Conservation (phyloP, 1,140 invertebrate genomes). For the Chlorops oryzae region DNA sequence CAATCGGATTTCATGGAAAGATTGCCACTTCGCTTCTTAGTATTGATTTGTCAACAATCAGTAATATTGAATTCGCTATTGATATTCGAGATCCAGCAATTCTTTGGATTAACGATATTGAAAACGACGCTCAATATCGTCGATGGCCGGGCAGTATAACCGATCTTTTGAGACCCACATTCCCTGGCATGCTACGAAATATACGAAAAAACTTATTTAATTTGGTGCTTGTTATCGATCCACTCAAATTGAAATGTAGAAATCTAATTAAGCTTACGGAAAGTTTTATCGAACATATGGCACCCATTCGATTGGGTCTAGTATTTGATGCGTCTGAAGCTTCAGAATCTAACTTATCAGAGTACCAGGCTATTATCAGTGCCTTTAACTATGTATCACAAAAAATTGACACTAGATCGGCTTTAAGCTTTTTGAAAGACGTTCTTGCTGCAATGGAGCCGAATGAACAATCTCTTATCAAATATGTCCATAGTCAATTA, state of each 20-base stretch:
- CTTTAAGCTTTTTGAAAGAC: slow-evolving; percentile 76
- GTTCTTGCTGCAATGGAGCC: slow-evolving; percentile 50
- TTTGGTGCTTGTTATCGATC: slow-evolving; percentile 85
- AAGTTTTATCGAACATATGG: slow-evolving; percentile 85
- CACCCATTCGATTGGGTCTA: slow-evolving; percentile 83
- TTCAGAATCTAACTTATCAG: slow-evolving; percentile 60
- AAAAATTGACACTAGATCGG: slow-evolving; percentile 64
- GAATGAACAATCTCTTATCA: slow-evolving; percentile 53
- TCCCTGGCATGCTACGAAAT: slow-evolving; percentile 92
- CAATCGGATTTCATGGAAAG: slow-evolving; percentile 49
- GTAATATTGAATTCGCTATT: slow-evolving; percentile 76
- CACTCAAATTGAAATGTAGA: slow-evolving; percentile 61
- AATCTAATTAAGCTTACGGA: slow-evolving; percentile 81
- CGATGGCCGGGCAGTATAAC: slow-evolving; percentile 83
- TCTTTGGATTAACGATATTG: slow-evolving; percentile 92
- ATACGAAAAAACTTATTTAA: slow-evolving; percentile 94
- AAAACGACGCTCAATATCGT: slow-evolving; percentile 79
- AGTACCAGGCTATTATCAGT: slow-evolving; percentile 79
- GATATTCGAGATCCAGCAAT: slow-evolving; percentile 90
- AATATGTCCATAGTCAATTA: slow-evolving; percentile 67
- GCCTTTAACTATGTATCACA: slow-evolving; percentile 89
- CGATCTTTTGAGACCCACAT: slow-evolving; percentile 89
- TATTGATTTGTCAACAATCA: slow-evolving; percentile 63
- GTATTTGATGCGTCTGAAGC: slow-evolving; percentile 70
- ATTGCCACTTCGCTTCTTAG: slow-evolving; percentile 62